These are phyloP conservation scores for Zelleria hepariella DNA, from an alignment of 2,888 invertebrate species.

Conservation along the genomic window DNA sequence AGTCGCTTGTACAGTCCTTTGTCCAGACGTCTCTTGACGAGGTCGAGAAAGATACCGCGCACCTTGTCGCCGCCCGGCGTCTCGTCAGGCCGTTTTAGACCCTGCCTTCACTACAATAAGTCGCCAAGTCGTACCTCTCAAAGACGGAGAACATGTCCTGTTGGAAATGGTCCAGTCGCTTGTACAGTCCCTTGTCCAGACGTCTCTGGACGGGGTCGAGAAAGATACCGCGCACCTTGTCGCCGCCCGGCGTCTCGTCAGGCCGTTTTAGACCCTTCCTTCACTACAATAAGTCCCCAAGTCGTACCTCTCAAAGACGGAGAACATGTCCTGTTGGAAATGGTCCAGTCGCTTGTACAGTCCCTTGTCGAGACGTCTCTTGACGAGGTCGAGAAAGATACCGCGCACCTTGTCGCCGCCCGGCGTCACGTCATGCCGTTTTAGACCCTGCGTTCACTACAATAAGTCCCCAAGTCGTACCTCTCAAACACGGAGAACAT, in stretches of 20 bases:
- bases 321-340: conserved; percentile 97
- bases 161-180: conserved; percentile 94
- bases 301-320: conserved; percentile 81
- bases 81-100: conserved; percentile 88
- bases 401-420: conserved; percentile 79
- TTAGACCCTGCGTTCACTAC: no score
- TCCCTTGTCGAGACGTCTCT: conserved; percentile 90
- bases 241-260: conserved; percentile 73
- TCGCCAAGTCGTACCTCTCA: no score
- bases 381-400: conserved; percentile 92
- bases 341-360: conserved; percentile 93
- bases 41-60: conserved; percentile 89
- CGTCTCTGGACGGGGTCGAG: conserved; percentile 94
- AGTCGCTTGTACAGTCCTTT: conserved; percentile 92
- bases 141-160: conserved; percentile 96
- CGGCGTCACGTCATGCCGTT: conserved; percentile 78
- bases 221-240: conserved; percentile 85
- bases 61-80: conserved; percentile 70
- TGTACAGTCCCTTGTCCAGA: conserved; percentile 92
- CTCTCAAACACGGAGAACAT: conserved; percentile 92
- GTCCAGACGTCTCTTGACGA: conserved; percentile 93
- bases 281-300: background rate
- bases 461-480: no score
- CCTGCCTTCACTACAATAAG: no score
- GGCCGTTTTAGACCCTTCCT: no score